Evolutionary conservation across 2,888 invertebrate genomes (phyloP).

Genomic region (Campoplex nolae): DNA sequence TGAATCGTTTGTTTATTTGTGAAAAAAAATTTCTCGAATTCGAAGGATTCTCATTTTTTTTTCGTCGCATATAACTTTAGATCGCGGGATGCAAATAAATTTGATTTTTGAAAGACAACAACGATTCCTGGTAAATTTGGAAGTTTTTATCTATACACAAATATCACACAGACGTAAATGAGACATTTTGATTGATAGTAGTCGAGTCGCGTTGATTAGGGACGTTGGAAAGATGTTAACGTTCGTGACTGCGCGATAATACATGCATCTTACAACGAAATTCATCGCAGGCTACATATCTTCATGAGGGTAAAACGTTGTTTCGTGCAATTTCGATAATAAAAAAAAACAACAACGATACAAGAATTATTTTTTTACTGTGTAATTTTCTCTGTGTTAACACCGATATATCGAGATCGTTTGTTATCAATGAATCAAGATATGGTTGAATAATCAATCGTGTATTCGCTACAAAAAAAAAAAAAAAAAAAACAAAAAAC

Average conservation of each 20-base stretch:
- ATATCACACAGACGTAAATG: conserved; percentile 16
- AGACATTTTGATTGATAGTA: conserved; percentile 12
- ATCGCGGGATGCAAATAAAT: conserved; percentile 39
- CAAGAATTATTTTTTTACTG: neutral
- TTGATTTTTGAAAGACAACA: conserved; percentile 23
- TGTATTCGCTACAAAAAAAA: neutral
- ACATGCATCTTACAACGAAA: conserved; percentile 49
- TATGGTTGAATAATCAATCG: neutral
- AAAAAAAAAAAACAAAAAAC: too few relatives aligned
- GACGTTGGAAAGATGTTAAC: conserved; percentile 2
- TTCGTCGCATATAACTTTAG: conserved; percentile 48
- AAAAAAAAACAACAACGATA: too few relatives aligned
- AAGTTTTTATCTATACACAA: conserved; percentile 47
- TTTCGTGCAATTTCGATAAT: conserved; percentile 34
- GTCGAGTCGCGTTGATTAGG: conserved; percentile 20
- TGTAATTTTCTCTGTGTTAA: neutral
- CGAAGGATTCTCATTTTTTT: neutral
- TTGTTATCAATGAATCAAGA: neutral
- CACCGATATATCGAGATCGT: neutral
- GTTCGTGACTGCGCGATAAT: neutral
- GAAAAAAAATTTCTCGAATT: neutral
- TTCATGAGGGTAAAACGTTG: conserved; percentile 3
- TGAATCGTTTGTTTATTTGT: neutral
- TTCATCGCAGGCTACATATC: conserved; percentile 8
- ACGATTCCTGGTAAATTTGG: conserved; percentile 30